These are phyloP conservation scores for Microcebus lehilahytsara DNA, from an alignment of 2,113 vertebrate species.

Conservation along the genomic window DNA sequence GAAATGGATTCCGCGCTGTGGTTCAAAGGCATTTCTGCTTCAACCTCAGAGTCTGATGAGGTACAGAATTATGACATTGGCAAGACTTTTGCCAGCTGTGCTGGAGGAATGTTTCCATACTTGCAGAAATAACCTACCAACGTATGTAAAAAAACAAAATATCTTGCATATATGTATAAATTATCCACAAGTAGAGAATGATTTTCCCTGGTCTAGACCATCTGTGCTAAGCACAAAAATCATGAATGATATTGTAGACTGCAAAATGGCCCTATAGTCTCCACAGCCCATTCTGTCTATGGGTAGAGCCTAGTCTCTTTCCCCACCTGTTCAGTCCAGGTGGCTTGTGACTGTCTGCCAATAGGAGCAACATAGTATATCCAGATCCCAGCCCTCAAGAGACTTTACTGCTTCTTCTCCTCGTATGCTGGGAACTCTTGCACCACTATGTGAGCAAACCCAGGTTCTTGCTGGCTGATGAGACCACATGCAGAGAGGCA, in stretches of 20 bases:
- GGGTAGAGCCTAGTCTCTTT: not conserved
- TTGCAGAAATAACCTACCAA: not conserved
- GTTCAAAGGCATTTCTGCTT: not conserved
- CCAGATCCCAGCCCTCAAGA: not conserved
- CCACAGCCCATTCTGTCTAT: not conserved
- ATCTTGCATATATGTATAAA: not conserved
- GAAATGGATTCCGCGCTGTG: not conserved
- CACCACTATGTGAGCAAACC: not conserved
- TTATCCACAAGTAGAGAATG: not conserved
- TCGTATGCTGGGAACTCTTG: not conserved
- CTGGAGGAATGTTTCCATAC: not conserved
- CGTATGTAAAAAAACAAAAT: not conserved
- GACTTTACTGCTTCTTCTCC: not conserved
- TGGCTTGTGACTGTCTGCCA: not conserved
- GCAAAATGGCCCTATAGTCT: not conserved
- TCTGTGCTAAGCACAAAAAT: not conserved
- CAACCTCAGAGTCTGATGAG: not conserved
- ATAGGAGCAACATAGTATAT: not conserved
- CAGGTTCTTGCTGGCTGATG: not conserved
- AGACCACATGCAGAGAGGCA: not conserved
- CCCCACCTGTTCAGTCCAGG: not conserved
- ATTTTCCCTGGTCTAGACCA: not conserved
- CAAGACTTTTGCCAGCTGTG: not conserved
- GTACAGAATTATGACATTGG: not conserved
- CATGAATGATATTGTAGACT: not conserved